These are phyloP conservation scores for Malacoraja senta DNA, from an alignment of 2,797 vertebrate species.

Conservation along the genomic window DNA sequence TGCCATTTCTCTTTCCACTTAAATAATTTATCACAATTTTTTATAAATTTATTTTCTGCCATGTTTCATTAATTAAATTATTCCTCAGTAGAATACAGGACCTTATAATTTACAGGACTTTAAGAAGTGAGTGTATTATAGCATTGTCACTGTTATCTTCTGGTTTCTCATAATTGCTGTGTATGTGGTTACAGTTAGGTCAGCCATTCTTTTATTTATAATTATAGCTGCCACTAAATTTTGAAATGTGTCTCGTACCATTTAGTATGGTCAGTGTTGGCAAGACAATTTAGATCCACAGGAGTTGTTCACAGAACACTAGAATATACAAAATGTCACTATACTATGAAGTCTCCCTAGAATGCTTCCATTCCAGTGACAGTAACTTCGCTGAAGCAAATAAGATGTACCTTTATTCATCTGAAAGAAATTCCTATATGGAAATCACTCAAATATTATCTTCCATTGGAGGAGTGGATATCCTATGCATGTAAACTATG, in stretches of 20 bases:
- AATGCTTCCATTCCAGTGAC: not conserved
- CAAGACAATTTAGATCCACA: not conserved
- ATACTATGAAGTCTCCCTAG: too few species aligned
- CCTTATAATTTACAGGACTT: not conserved
- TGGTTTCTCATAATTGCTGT: not conserved
- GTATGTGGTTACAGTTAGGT: not conserved
- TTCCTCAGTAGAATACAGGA: not conserved
- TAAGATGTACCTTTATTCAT: not conserved
- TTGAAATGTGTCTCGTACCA: not conserved
- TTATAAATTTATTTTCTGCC: not conserved
- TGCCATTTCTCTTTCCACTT: too few species aligned
- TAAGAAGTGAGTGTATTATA: not conserved
- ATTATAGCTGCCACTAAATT: too few species aligned
- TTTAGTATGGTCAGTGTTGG: not conserved
- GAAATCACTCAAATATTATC: not conserved
- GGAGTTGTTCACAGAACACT: not conserved
- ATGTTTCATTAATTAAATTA: not conserved
- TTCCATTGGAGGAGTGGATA: not conserved
- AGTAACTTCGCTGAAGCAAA: not conserved
- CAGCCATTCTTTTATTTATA: not conserved
- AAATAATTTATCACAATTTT: not conserved
- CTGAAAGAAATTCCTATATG: not conserved
- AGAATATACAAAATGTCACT: conserved; percentile 7
- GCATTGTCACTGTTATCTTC: not conserved
- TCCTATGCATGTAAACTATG: too few species aligned